Evolutionary conservation across 2,113 vertebrate genomes (phyloP).

Genomic region (Sapajus apella): DNA sequence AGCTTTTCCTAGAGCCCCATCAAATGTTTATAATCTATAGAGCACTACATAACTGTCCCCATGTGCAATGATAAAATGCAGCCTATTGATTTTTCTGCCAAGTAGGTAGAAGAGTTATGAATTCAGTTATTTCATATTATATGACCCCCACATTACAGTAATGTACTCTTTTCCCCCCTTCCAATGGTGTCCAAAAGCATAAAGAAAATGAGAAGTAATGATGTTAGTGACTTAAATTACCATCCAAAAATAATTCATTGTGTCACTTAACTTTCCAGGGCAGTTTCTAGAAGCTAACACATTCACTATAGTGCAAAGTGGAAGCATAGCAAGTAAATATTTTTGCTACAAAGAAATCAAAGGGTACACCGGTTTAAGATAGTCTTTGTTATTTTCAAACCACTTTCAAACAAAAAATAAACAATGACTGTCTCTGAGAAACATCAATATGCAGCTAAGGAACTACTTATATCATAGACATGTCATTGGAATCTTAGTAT

Average conservation of each 20-base stretch:
- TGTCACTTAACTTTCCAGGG: slow-evolving; percentile 38
- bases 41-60: slow-evolving; percentile 59
- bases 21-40: slow-evolving; percentile 43
- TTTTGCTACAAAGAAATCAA: neutral
- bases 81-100: slow-evolving; percentile 71
- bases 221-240: slow-evolving; percentile 63
- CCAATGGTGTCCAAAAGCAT: slow-evolving; percentile 18
- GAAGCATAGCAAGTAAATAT: neutral
- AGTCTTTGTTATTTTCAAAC: slow-evolving; percentile 27
- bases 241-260: slow-evolving; percentile 46
- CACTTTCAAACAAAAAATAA: slow-evolving; percentile 26
- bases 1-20: slow-evolving; percentile 42
- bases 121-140: slow-evolving; percentile 57
- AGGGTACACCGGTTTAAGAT: neutral
- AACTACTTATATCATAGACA: neutral
- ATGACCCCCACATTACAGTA: slow-evolving; percentile 53
- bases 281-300: slow-evolving; percentile 44
- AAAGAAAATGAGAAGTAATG: slow-evolving; percentile 64
- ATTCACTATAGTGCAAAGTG: neutral
- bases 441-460: neutral
- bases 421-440: neutral
- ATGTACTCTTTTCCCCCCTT: neutral
- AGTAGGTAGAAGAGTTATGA: slow-evolving; percentile 54
- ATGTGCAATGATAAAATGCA: slow-evolving; percentile 60
- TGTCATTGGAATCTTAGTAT: neutral